Percentiles rank a stretch among this genome's conserved stretches.
phyloP scores from a whole-genome alignment of 2,113 vertebrate species.

The Heptranchias perlo region DNA sequence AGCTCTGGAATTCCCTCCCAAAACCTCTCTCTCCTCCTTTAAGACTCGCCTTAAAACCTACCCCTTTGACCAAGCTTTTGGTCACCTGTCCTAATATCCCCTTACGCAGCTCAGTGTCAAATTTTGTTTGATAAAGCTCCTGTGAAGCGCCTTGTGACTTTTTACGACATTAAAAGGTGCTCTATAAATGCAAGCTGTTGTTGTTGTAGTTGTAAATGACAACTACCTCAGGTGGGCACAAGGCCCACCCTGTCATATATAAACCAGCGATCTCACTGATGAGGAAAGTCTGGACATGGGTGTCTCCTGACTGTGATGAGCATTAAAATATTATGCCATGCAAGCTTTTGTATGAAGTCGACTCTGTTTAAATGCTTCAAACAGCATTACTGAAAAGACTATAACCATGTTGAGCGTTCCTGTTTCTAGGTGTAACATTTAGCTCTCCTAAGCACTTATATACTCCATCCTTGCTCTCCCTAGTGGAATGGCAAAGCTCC shows the following conservation, averaged over 20 bases:
- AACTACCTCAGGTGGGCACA: not conserved
- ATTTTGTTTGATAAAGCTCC: no score
- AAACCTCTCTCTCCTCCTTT: no score
- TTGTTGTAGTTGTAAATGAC: not conserved
- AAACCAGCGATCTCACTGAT: not conserved
- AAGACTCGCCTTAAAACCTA: no score
- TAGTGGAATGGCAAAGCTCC: not conserved
- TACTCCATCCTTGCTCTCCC: not conserved
- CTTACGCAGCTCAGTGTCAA: no score
- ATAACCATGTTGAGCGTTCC: not conserved
- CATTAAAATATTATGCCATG: not conserved
- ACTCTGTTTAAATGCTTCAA: not conserved
- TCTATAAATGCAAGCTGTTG: no score
- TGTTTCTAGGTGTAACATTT: not conserved
- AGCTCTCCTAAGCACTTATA: no score
- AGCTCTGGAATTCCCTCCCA: no score
- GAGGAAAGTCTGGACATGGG: no score
- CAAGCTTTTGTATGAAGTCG: not conserved
- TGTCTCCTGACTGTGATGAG: not conserved
- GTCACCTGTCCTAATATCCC: no score
- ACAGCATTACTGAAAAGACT: not conserved
- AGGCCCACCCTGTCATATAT: not conserved
- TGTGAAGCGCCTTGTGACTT: no score
- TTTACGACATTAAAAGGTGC: no score
- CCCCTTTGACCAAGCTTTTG: no score